Evolutionary conservation across 64 coral and sea anemone genomes (phyloP).

Genomic region (Pachyseris speciosa): DNA sequence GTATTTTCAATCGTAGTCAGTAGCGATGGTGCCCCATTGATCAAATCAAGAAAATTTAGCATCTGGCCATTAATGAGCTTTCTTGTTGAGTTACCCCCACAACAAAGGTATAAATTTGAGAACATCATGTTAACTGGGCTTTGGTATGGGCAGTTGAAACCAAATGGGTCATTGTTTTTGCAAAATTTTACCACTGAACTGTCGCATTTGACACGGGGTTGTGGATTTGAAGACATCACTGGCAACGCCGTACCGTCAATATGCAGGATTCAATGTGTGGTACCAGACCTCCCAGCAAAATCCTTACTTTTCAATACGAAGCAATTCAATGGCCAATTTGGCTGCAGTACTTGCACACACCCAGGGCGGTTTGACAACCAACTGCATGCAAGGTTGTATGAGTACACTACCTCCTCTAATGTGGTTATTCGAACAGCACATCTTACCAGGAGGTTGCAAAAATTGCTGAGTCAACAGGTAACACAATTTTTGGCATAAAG

Average conservation of each 20-base stretch:
- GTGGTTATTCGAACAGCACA: not conserved
- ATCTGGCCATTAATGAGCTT: constrained; percentile 70
- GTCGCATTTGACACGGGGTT: not conserved
- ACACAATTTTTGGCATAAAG: constrained; percentile 39
- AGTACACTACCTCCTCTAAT: not conserved
- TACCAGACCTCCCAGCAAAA: constrained; percentile 59
- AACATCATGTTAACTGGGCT: constrained; percentile 42
- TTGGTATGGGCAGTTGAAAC: constrained; percentile 59
- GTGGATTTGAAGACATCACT: constrained; percentile 18
- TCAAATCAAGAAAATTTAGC: constrained; percentile 59
- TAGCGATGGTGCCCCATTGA: constrained; percentile 52
- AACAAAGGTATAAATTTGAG: constrained; percentile 31
- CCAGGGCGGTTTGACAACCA: constrained; percentile 28
- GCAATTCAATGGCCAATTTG: constrained; percentile 73
- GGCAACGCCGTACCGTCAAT: not conserved
- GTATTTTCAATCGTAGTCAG: constrained; percentile 41
- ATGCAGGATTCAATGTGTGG: constrained; percentile 41
- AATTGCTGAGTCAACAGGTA: not conserved
- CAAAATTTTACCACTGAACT: constrained; percentile 22
- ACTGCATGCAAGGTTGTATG: constrained; percentile 13
- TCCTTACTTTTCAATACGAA: constrained; percentile 53
- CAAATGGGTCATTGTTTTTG: constrained; percentile 21
- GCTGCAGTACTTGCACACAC: constrained; percentile 52
- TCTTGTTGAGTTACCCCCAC: constrained; percentile 32
- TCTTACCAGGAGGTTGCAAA: not conserved